Evolutionary conservation across 1,140 invertebrate genomes (phyloP).

Genomic region (Battus philenor): DNA sequence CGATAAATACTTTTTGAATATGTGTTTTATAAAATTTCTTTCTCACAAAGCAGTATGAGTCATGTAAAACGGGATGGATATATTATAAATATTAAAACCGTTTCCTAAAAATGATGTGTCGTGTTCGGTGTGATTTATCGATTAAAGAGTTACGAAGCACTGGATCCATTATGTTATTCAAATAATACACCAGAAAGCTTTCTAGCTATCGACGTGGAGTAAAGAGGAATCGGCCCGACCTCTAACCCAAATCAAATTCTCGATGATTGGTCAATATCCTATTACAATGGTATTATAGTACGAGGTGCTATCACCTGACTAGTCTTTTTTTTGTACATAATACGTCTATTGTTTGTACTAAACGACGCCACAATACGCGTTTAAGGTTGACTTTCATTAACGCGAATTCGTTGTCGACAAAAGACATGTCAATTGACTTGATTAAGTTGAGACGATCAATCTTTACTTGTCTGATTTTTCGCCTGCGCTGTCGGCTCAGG

Average conservation of each 20-base stretch:
- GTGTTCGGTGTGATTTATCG: too few species aligned
- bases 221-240: constrained; percentile 34
- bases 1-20: too few species aligned
- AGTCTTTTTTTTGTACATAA: constrained; percentile 47
- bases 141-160: too few species aligned
- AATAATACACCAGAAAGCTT: constrained; percentile 49
- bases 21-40: too few species aligned
- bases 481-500: too few species aligned
- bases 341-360: constrained; percentile 56
- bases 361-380: constrained; percentile 24
- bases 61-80: too few species aligned
- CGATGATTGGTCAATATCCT: constrained; percentile 51
- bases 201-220: constrained; percentile 27
- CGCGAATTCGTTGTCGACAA: constrained; percentile 12
- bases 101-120: too few species aligned
- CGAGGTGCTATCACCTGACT: constrained; percentile 38
- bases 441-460: constrained; percentile 12
- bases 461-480: constrained; percentile 1
- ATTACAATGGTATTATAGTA: constrained; percentile 41
- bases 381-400: constrained; percentile 25
- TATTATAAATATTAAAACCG: too few species aligned
- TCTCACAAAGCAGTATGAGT: too few species aligned
- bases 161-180: constrained; percentile 29
- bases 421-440: constrained; percentile 10
- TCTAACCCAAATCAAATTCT: constrained; percentile 42